Percentiles rank a stretch among this genome's conserved stretches.
Conservation (phyloP, 2,888 invertebrate species). For the Electrophaes corylata region DNA sequence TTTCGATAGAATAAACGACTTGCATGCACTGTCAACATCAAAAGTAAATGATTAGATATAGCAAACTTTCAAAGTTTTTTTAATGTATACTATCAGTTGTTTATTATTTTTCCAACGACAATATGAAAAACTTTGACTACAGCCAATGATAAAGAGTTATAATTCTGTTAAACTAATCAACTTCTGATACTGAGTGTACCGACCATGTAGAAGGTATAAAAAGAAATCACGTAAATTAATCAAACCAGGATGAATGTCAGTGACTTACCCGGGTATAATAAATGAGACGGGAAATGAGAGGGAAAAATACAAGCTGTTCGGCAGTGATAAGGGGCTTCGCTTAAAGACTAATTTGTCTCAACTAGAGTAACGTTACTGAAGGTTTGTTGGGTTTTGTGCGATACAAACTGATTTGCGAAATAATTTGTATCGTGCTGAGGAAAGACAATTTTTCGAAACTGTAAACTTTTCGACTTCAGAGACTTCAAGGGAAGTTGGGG, state of each 20-base stretch:
- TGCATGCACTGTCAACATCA: background rate
- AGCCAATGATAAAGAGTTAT: too few relatives aligned
- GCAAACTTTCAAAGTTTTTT: too few relatives aligned
- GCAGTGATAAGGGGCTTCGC: slow-evolving; percentile 15
- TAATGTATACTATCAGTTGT: too few relatives aligned
- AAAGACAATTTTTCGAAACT: background rate
- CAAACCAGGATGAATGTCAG: slow-evolving; percentile 7
- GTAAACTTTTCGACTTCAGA: too few relatives aligned
- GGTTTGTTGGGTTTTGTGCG: slow-evolving; percentile 2
- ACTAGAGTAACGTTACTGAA: slow-evolving; percentile 4
- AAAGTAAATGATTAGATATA: too few relatives aligned
- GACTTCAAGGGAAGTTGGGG: too few relatives aligned
- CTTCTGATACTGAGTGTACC: too few relatives aligned
- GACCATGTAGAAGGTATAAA: background rate
- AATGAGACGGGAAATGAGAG: slow-evolving; percentile 13
- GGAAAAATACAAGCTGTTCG: slow-evolving; percentile 20
- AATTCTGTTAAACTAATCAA: too few relatives aligned
- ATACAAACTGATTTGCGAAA: background rate
- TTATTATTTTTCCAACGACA: too few relatives aligned
- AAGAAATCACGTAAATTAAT: background rate
- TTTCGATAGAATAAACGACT: background rate
- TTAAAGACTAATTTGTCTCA: slow-evolving; percentile 19
- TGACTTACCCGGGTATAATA: slow-evolving; percentile 14
- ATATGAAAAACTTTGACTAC: too few relatives aligned
- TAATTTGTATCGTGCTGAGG: background rate